These are phyloP conservation scores for Actenoides lindsayi DNA, from an alignment of 2,113 vertebrate species.

Conservation along the genomic window DNA sequence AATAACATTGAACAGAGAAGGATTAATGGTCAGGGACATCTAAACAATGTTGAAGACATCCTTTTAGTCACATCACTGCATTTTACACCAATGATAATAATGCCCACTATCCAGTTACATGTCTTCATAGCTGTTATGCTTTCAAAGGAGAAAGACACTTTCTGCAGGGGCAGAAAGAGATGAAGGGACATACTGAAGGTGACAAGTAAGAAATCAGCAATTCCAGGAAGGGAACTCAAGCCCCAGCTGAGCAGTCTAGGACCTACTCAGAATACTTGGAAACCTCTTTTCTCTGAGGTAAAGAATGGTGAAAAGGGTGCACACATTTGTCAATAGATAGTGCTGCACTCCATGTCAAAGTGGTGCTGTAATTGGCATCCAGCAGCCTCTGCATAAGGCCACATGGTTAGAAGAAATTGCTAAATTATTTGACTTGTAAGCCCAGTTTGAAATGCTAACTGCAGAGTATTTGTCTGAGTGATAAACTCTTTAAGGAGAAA, in stretches of 20 bases:
- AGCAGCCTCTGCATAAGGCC: constrained; percentile 40
- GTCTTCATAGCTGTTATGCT: neutral
- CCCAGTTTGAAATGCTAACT: constrained; percentile 70
- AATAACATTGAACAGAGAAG: neutral
- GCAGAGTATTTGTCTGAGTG: constrained; percentile 65
- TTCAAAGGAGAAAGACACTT: neutral
- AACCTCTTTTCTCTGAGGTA: neutral
- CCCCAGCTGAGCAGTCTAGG: constrained; percentile 6
- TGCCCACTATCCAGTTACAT: neutral
- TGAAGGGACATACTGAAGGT: neutral
- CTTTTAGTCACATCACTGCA: neutral
- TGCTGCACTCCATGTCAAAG: constrained; percentile 25
- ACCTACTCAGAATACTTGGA: neutral
- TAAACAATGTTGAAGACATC: neutral
- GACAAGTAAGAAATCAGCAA: neutral
- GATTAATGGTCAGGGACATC: neutral
- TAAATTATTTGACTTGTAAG: constrained; percentile 68
- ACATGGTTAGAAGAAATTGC: constrained; percentile 66
- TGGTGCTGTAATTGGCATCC: constrained; percentile 47
- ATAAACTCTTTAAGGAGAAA: constrained; percentile 67
- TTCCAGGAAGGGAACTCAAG: neutral
- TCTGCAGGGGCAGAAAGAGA: neutral
- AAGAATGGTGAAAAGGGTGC: neutral
- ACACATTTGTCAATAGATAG: constrained; percentile 10
- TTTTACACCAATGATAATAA: neutral